A percentile compares a stretch with the other conserved stretches of the same genome.
Conservation (phyloP, 2,797 vertebrate species). For the Discoglossus pictus region DNA sequence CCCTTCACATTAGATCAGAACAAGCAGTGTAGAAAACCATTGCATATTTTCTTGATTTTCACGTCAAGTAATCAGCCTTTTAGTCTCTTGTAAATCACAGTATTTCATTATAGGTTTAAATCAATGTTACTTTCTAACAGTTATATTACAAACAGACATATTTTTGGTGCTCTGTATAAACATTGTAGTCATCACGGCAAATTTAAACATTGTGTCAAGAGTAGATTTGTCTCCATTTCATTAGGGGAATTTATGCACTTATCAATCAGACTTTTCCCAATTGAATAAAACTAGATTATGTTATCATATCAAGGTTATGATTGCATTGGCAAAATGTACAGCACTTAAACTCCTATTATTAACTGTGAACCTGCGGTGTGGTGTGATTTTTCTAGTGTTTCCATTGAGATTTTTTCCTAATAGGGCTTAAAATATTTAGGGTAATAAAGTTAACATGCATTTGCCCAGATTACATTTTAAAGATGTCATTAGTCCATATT, state of each 20-base stretch:
- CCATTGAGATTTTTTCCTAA: constrained; percentile 40
- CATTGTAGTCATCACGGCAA: too few relatives aligned
- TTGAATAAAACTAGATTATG: constrained; percentile 47
- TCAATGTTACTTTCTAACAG: too few relatives aligned
- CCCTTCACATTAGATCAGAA: too few relatives aligned
- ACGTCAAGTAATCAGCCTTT: too few relatives aligned
- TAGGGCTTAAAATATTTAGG: constrained; percentile 27
- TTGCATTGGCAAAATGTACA: constrained; percentile 50
- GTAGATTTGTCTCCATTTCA: constrained; percentile 18
- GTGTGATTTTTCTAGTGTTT: constrained; percentile 37
- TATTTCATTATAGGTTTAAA: too few relatives aligned
- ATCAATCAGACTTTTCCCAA: constrained; percentile 49
- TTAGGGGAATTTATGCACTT: constrained; percentile 31
- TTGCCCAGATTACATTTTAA: constrained; percentile 13
- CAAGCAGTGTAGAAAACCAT: too few relatives aligned
- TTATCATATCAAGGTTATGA: constrained; percentile 47
- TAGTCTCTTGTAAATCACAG: too few relatives aligned
- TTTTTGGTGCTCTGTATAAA: too few relatives aligned
- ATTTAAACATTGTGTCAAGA: constrained; percentile 30
- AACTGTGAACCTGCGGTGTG: constrained; percentile 20
- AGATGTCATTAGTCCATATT: background rate
- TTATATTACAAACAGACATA: too few relatives aligned
- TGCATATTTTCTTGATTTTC: too few relatives aligned
- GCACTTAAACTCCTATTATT: constrained; percentile 40
- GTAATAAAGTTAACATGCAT: constrained; percentile 35